phyloP scores from a whole-genome alignment of 1,140 invertebrate species.

The Ruditapes philippinarum region DNA sequence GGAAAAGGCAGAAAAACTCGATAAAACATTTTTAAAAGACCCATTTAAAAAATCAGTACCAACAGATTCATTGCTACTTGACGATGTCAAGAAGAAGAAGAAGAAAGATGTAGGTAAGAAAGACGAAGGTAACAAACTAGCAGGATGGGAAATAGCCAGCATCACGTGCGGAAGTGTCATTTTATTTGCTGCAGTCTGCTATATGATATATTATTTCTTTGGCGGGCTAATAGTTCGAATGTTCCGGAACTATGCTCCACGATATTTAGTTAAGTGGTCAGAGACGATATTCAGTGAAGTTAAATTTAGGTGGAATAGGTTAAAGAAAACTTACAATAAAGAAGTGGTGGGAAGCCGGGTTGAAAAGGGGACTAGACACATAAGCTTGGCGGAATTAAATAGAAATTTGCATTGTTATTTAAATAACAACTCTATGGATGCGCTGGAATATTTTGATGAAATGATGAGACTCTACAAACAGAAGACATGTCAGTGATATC shows the following conservation, averaged over 20 bases:
- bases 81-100: neutral
- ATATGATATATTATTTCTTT: conserved; percentile 40
- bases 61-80: conserved; percentile 70
- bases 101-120: neutral
- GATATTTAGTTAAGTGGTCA: conserved; percentile 51
- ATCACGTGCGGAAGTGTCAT: conserved; percentile 30
- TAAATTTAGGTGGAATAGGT: conserved; percentile 39
- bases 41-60: conserved; percentile 74
- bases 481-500: neutral
- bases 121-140: neutral
- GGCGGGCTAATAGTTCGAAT: conserved; percentile 40
- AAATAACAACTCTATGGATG: neutral
- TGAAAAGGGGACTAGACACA: neutral
- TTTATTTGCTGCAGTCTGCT: conserved; percentile 30
- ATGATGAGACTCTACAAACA: neutral
- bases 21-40: conserved; percentile 73
- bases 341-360: conserved; percentile 63
- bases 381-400: conserved; percentile 41
- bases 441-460: conserved; percentile 39
- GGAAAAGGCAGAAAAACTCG: conserved; percentile 73
- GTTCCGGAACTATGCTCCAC: conserved; percentile 57
- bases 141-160: conserved; percentile 27
- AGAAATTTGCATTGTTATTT: conserved; percentile 59
- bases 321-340: conserved; percentile 52
- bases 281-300: conserved; percentile 60